Base-by-base conservation (phyloP, 1,140 invertebrate genomes). In the Temnothorax nylanderi region DNA sequence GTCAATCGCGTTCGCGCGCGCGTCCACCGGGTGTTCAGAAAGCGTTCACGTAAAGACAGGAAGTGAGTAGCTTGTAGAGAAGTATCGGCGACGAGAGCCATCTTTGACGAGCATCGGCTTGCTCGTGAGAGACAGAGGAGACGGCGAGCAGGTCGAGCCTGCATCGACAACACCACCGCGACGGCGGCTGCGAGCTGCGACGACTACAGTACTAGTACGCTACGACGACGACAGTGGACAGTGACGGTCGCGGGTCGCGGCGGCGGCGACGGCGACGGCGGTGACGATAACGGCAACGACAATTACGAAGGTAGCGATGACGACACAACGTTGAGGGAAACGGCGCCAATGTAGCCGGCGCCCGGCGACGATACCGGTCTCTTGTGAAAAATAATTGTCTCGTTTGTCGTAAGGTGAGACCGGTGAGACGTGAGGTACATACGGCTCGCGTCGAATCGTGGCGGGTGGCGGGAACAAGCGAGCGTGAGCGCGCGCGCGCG, bases 21-120 rank as follows among this genome's bases (percentile, higher is more conserved):
- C 56, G 37, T 8, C 5, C 34, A 32, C 34, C 86, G 85, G 87
- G 93, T 90, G 92, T 94, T 93, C 91, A 89, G 87, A 94, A 94
- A 94, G 85, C 87, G 87, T 82, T 90, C 87, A 76, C 67, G 87
- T 89, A 49, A 85, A 89, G 85, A 90, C 89, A 93, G 93, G 92
- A 94, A 94, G 93, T 92, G 90, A 88, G 81, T 85, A 84, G 72
- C 54, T 80, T 69, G 72, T 80, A 84, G 82, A 84, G 54, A 89
- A 92, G 86, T 93, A 89, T 91, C 77, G 54, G 93, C 85, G 89
- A 91, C 91, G 89, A 94, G 94, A 94, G 93, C 94, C 94, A 94
- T 94, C 94, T 94, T 94, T 91, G 88, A 87, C 89, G 90, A 92
- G 87, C 89, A 90, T 93, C 91, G 90, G 92, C 90, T 92, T 87